Evolutionary conservation across 1,140 invertebrate genomes (phyloP).

Genomic region (Leptonema lineaticorne): DNA sequence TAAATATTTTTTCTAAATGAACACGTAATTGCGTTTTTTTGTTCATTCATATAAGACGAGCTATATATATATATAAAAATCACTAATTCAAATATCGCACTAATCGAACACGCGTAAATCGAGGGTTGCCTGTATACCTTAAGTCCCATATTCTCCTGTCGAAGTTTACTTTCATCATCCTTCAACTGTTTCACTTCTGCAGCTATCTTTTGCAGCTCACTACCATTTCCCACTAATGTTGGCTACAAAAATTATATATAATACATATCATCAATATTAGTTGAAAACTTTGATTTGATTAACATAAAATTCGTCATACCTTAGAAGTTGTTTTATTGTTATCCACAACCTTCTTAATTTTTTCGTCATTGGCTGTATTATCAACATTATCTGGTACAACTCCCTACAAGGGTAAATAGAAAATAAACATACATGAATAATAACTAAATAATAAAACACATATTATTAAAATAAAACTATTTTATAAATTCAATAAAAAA

Average conservation of each 20-base stretch:
- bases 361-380: constrained; percentile 45
- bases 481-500: no score
- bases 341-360: constrained; percentile 52
- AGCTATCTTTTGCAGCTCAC: constrained; percentile 66
- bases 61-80: no score
- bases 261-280: no score
- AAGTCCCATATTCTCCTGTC: constrained; percentile 78
- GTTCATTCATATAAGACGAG: no score
- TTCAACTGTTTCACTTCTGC: constrained; percentile 73
- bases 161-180: constrained; percentile 72
- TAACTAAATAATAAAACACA: no score
- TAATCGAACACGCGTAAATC: no score
- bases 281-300: constrained; percentile 16
- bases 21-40: no score
- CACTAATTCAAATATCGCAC: no score
- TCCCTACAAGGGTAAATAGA: constrained; percentile 16
- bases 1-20: no score
- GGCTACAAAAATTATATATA: no score
- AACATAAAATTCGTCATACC: constrained; percentile 44
- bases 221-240: constrained; percentile 44
- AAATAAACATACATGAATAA: no score
- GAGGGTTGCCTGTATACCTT: constrained; percentile 59
- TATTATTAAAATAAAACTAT: no score
- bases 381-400: constrained; percentile 40
- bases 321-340: constrained; percentile 47